These are phyloP conservation scores for Lutjanus argentimaculatus DNA, from an alignment of 2,797 vertebrate genomes.

Conservation along the genomic window DNA sequence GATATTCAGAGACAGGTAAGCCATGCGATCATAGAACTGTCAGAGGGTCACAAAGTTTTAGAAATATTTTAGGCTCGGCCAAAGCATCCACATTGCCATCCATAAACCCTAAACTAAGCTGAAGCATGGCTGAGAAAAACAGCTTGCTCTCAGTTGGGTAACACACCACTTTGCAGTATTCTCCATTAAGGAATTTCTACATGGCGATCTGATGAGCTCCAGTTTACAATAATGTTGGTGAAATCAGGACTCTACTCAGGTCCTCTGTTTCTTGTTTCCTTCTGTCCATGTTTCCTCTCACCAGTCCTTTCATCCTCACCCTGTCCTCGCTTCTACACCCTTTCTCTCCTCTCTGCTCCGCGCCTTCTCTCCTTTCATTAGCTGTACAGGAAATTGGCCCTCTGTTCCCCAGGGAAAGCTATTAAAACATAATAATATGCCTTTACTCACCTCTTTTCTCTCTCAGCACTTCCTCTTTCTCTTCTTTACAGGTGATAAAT, in stretches of 20 bases:
- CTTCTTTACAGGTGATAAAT: slow-evolving; percentile 57
- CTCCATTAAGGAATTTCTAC: neutral
- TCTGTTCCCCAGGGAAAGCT: slow-evolving; percentile 45
- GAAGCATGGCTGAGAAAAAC: no score
- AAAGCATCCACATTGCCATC: no score
- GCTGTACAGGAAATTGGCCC: slow-evolving; percentile 46
- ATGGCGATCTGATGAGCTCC: neutral
- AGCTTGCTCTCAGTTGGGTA: neutral
- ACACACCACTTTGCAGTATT: neutral
- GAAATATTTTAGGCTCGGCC: no score
- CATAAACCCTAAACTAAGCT: no score
- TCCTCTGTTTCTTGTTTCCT: neutral
- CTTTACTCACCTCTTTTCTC: slow-evolving; percentile 34
- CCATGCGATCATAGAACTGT: no score
- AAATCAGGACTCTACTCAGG: neutral
- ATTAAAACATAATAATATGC: slow-evolving; percentile 67
- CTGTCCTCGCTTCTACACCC: neutral
- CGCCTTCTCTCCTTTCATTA: slow-evolving; percentile 48
- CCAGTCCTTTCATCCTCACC: neutral
- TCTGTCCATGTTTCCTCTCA: neutral
- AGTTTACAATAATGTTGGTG: neutral
- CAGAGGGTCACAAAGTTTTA: no score
- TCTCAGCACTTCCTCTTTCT: slow-evolving; percentile 26
- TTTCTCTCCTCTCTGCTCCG: neutral
- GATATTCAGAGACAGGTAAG: no score